Evolutionary conservation across 2,113 vertebrate genomes (phyloP), one percentile per base, ranked within the genome.

Genomic region (Danionella cerebrum): DNA sequence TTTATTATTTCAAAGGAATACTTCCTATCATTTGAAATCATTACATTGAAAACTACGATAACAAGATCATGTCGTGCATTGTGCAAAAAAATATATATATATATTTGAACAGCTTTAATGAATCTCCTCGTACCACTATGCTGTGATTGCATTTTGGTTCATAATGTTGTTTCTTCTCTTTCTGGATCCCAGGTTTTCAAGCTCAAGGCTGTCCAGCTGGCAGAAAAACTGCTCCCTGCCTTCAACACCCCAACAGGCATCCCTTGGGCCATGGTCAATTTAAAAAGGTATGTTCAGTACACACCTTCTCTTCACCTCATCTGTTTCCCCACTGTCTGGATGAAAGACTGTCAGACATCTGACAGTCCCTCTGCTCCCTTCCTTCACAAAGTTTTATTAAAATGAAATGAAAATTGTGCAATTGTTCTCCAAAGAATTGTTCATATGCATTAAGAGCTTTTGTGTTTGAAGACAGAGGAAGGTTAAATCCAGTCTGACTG

Each of bases 201-300:
- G 86, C 76, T 93, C 68, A 99, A 99, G 88, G 94, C 96, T 1
- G 94, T 96, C n/a, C 91, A 98, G 45, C 74, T 99, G 54, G 96
- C 95, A 11, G 95, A 96, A 83, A 98, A 98, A 76, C 91, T 99
- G 51, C 91, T 99, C 75, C 96, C 96, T 75, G 96, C 96, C 36
- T 99, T 99, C 77, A 99, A 98, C 80, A 98, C 95, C 39, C 96
- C 96, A 22, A 99, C 96, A 2, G 96, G 96, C 39, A 99, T 99
- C 86, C 96, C 96, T 47, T 99, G 96, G 96, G 96, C 96, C 74
- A 99, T 99, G 94, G 96, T 99, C 76, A 99, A 99, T 85, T 89
- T 99, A 42, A 99, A 99, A 88, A 99, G 94, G 96, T 96, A 77
- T 85, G 82, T 75, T 38, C 31, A 12, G 36, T 22, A 24, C 4